Conservation (phyloP, 2,888 invertebrate species). For the Epiblema foenella region DNA sequence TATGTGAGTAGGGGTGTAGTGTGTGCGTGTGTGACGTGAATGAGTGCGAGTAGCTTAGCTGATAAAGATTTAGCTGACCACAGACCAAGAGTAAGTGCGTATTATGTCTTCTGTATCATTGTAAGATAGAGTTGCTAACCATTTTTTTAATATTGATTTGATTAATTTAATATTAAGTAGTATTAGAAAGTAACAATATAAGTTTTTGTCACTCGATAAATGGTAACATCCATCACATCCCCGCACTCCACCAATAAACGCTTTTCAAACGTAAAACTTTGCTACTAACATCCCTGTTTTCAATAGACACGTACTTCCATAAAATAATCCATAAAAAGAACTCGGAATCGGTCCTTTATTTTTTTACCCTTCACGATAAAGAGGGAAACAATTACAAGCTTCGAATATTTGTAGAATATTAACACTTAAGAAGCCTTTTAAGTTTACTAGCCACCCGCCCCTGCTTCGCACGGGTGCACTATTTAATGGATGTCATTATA, state of each 20-base stretch:
- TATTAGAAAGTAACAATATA: background rate
- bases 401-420: constrained; percentile 16
- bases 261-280: background rate
- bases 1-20: too few relatives aligned
- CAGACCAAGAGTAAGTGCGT: too few relatives aligned
- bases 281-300: background rate
- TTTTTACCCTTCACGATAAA: constrained; percentile 17
- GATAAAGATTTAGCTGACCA: too few relatives aligned
- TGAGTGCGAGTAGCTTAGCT: too few relatives aligned
- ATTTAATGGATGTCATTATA: too few relatives aligned
- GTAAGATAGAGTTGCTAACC: too few relatives aligned
- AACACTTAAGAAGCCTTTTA: background rate
- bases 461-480: too few relatives aligned
- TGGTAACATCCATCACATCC: background rate
- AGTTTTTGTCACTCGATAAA: background rate
- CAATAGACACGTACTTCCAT: constrained; percentile 7
- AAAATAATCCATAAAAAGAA: background rate
- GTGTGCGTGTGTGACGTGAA: too few relatives aligned
- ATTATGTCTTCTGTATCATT: too few relatives aligned
- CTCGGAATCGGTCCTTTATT: constrained; percentile 9
- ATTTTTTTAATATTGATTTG: too few relatives aligned
- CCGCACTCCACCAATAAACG: background rate
- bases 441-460: too few relatives aligned
- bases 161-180: too few relatives aligned
- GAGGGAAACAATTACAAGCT: constrained; percentile 13